These are phyloP conservation scores for Lophura swinhoii DNA, from an alignment of 2,797 vertebrate genomes.

Conservation along the genomic window DNA sequence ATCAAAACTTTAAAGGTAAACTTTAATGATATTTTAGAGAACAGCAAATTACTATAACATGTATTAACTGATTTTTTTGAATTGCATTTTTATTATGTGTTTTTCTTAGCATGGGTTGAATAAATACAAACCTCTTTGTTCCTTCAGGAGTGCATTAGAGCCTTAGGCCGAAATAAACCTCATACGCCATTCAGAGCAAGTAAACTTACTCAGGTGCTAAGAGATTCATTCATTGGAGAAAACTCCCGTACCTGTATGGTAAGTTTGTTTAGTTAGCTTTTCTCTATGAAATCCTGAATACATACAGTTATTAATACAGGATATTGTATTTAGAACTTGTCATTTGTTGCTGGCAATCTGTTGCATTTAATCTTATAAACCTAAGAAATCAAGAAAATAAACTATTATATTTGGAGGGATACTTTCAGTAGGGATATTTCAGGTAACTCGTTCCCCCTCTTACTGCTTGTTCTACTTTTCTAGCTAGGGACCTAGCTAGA, in stretches of 20 bases:
- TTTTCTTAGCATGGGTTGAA: background rate
- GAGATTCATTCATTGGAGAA: conserved; percentile 99
- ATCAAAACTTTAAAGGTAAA: background rate
- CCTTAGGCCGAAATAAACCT: conserved; percentile 95
- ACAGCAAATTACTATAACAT: background rate
- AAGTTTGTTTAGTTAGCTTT: conserved; percentile 65
- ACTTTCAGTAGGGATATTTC: background rate
- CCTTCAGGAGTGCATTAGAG: conserved; percentile 95
- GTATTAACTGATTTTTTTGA: background rate
- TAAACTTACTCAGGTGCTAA: conserved; percentile 96
- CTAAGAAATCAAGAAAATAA: background rate
- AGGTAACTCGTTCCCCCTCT: background rate
- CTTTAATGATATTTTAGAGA: background rate
- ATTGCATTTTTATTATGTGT: background rate
- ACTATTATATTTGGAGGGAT: background rate
- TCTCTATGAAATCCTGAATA: no score
- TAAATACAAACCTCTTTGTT: background rate
- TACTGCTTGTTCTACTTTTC: background rate
- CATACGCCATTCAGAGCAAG: conserved; percentile 98
- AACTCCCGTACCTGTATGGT: conserved; percentile 99
- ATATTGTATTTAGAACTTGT: background rate
- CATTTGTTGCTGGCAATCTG: background rate
- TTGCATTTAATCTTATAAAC: background rate
- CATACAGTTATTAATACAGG: no score
- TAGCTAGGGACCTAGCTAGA: background rate